Conservation (phyloP, 2,888 invertebrate genomes). For the Drosophila birchii region DNA sequence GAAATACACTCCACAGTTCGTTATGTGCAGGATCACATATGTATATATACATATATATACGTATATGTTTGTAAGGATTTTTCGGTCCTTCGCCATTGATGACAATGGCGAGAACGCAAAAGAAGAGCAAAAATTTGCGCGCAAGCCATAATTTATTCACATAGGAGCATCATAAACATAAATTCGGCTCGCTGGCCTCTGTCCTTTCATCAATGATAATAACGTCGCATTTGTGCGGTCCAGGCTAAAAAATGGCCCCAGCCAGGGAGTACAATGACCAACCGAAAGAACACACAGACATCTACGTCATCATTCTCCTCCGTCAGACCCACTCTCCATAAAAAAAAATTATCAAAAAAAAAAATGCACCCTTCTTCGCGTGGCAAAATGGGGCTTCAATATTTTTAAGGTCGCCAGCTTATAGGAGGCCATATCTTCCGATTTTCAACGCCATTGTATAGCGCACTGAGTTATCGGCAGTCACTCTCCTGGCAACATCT, state of each 20-base stretch:
- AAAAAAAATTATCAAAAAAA: not conserved
- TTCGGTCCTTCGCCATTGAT: conserved; percentile 14
- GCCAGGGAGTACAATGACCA: conserved; percentile 60
- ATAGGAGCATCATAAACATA: conserved; percentile 59
- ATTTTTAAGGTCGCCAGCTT: conserved; percentile 43
- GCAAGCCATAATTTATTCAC: conserved; percentile 65
- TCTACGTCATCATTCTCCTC: conserved; percentile 15
- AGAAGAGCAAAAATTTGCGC: conserved; percentile 27
- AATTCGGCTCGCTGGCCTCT: conserved; percentile 57
- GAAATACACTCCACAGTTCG: conserved; percentile 12
- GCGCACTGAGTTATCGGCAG: conserved; percentile 34
- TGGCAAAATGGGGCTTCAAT: conserved; percentile 16
- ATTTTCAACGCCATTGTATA: conserved; percentile 65
- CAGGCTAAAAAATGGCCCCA: conserved; percentile 43
- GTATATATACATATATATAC: not conserved
- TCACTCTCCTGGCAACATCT: conserved; percentile 35
- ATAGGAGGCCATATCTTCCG: conserved; percentile 53
- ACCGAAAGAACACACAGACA: conserved; percentile 47
- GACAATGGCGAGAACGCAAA: conserved; percentile 32
- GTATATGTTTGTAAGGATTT: conserved; percentile 4
- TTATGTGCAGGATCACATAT: conserved; percentile 14
- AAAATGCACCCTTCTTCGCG: conserved; percentile 29
- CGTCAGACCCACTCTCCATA: not conserved
- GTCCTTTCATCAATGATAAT: conserved; percentile 77
- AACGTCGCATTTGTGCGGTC: conserved; percentile 68